Conservation (phyloP, 1,140 invertebrate genomes). For the Rhagoletis zephyria region DNA sequence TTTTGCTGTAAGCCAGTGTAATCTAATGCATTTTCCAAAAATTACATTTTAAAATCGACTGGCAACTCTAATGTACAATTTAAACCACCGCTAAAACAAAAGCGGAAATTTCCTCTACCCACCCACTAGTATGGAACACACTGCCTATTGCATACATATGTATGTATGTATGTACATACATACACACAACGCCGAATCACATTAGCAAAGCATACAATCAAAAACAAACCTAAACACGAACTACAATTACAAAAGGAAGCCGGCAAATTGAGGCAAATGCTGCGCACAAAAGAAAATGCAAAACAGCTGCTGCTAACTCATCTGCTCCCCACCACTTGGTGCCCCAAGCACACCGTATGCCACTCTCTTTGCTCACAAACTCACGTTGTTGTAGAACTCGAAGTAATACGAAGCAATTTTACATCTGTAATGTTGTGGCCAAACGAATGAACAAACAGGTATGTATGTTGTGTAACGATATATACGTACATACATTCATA, state of each 20-base stretch:
- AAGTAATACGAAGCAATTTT: neutral
- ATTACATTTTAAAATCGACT: slow-evolving; percentile 17
- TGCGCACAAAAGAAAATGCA: slow-evolving; percentile 41
- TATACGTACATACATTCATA: too few relatives aligned
- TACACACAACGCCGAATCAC: slow-evolving; percentile 10
- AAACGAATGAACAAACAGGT: neutral
- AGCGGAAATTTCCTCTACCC: slow-evolving; percentile 15
- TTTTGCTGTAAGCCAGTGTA: too few relatives aligned
- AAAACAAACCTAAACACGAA: slow-evolving; percentile 51
- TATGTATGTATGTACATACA: too few relatives aligned
- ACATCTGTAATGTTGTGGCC: neutral
- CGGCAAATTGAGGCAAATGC: slow-evolving; percentile 33
- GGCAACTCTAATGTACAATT: neutral
- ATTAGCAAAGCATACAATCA: slow-evolving; percentile 39
- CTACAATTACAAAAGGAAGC: slow-evolving; percentile 35
- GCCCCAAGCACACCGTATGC: neutral
- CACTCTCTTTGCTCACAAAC: neutral
- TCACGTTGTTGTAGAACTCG: neutral
- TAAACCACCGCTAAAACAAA: neutral
- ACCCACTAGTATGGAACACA: neutral
- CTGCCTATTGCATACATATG: neutral
- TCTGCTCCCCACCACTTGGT: neutral
- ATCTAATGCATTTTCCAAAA: neutral
- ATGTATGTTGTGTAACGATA: too few relatives aligned
- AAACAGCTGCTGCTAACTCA: slow-evolving; percentile 52